These are phyloP conservation scores for Stenodema calcarata DNA, from an alignment of 2,888 invertebrate genomes.

Conservation along the genomic window DNA sequence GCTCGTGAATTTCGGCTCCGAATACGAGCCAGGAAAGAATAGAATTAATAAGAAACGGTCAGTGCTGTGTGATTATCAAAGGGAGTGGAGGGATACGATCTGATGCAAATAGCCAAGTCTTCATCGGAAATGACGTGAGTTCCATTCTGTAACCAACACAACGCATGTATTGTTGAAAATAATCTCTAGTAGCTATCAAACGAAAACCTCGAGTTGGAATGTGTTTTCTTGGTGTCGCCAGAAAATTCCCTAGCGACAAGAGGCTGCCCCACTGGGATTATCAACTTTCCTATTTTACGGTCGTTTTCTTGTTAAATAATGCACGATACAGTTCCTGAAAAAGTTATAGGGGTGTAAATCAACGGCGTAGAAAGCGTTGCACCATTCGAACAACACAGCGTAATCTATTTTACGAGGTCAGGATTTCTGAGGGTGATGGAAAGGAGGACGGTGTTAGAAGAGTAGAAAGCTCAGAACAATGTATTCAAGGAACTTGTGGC, in stretches of 20 bases:
- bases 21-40: too few relatives aligned
- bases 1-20: too few relatives aligned
- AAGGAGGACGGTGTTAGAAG: neutral
- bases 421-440: neutral
- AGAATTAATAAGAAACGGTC: too few relatives aligned
- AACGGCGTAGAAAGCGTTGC: neutral
- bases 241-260: neutral
- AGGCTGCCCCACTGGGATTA: neutral
- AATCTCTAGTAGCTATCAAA: neutral
- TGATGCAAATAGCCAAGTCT: too few relatives aligned
- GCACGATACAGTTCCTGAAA: neutral
- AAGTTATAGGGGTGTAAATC: neutral
- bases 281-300: neutral
- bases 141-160: neutral
- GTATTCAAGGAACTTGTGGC: neutral
- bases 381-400: neutral
- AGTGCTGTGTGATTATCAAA: too few relatives aligned
- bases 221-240: neutral
- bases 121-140: neutral
- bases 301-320: neutral
- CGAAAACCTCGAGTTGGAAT: neutral
- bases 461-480: neutral
- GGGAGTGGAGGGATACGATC: too few relatives aligned
- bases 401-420: neutral
- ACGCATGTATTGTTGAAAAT: neutral